Conservation (phyloP, 2,888 invertebrate genomes). For the Yponomeuta plumbellus region DNA sequence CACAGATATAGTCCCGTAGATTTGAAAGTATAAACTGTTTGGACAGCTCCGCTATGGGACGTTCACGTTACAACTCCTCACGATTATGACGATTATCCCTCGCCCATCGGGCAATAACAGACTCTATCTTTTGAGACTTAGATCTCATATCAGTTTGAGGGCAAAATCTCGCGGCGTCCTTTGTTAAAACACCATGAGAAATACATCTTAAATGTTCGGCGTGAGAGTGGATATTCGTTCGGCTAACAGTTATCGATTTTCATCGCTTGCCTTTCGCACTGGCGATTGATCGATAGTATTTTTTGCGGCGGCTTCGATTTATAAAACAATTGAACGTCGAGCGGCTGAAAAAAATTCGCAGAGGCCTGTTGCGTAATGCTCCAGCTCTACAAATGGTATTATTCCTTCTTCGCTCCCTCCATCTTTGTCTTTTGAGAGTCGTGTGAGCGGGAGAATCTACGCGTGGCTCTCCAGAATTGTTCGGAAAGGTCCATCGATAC, state of each 20-base stretch:
- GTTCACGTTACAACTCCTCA: constrained; percentile 60
- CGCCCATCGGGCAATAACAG: neutral
- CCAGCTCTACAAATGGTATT: constrained; percentile 37
- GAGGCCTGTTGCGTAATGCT: constrained; percentile 40
- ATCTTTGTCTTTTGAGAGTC: neutral
- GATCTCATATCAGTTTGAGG: constrained; percentile 12
- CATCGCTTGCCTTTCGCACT: constrained; percentile 69
- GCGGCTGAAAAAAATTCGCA: constrained; percentile 8
- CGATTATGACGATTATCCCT: constrained; percentile 56
- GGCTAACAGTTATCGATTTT: constrained; percentile 44
- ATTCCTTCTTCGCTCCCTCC: neutral
- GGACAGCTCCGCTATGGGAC: constrained; percentile 72
- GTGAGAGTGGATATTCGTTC: constrained; percentile 33
- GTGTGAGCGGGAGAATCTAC: neutral
- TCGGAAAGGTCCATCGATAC: neutral
- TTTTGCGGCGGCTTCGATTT: constrained; percentile 65
- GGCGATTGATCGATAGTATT: constrained; percentile 75
- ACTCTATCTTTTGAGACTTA: constrained; percentile 14
- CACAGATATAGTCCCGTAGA: constrained; percentile 62
- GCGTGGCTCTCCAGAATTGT: neutral
- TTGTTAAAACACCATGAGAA: constrained; percentile 26
- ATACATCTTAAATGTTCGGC: constrained; percentile 32
- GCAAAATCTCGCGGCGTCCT: constrained; percentile 30
- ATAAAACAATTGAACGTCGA: constrained; percentile 72
- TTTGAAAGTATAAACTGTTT: constrained; percentile 77